Base-by-base conservation (phyloP, 1,140 invertebrate species). In the Neodiprion virginianus region DNA sequence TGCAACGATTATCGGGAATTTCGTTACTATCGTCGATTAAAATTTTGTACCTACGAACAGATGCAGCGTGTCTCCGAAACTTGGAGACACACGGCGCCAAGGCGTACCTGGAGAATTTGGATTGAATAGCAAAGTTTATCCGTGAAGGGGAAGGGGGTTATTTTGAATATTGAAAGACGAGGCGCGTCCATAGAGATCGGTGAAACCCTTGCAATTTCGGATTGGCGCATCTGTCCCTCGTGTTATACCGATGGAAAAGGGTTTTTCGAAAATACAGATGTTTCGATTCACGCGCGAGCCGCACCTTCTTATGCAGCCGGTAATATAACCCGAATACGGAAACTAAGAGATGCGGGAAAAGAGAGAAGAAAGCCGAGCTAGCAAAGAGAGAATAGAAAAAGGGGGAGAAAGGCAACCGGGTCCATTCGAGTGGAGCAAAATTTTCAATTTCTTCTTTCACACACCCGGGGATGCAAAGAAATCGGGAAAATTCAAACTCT, bases 181-280 rank as follows among this genome's bases (percentile, higher is more conserved):
- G 28, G 5, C 2, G 28, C 28, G 28, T 40, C 28, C 28, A 40
- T 5, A 40, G 2, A 40, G 28, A 40, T 2, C 28, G 28, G 28
- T 40, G 28, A 40, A 84, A 81, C 85, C 86, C 83, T 85, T 82
- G 28, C 28, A 40, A 40, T 40, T 40, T 40, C 28, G 0, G 28
- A 40, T 40, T 40, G 28, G 28, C 82, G 80, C 84, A 83, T 86
- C 83, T 83, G 84, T 83, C 82, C 79, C 80, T 77, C 69, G 72
- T 73, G 80, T 40, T 40, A 40, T 5, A 40, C 28, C 28, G 78
- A 83, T 83, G 82, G 80, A 80, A 80, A 81, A 79, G 77, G 76
- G 75, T 72, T 80, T 80, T 81, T 80, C 79, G 69, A 79, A 82
- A 82, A 86, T 84, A 83, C 84, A 86, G 83, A 85, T 84, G 82